Evolutionary conservation across 2,888 invertebrate species (phyloP).

Genomic region (Diachrysia chrysitis): DNA sequence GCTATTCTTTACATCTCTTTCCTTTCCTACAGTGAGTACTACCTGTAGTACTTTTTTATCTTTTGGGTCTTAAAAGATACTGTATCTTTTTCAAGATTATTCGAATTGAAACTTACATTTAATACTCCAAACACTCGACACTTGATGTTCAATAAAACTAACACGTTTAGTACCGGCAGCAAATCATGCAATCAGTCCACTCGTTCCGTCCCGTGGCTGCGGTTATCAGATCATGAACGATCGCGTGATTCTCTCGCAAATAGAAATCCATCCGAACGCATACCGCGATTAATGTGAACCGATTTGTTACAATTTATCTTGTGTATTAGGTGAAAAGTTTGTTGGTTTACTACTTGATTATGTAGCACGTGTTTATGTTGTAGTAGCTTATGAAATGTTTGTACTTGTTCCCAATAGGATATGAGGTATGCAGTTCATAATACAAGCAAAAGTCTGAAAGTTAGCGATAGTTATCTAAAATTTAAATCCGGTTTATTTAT

Average conservation of each 20-base stretch:
- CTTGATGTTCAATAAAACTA: slow-evolving; percentile 30
- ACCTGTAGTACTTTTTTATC: no score
- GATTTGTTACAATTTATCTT: slow-evolving; percentile 44
- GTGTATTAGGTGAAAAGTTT: slow-evolving; percentile 36
- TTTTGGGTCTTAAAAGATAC: no score
- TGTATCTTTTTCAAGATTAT: no score
- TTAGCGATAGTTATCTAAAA: no score
- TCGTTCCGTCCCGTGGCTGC: slow-evolving; percentile 55
- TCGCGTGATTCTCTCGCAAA: slow-evolving; percentile 66
- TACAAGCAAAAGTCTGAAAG: no score
- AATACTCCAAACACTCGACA: not conserved
- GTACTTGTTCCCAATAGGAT: not conserved
- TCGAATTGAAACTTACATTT: not conserved
- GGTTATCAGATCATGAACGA: slow-evolving; percentile 75
- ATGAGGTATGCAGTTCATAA: not conserved
- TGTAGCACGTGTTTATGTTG: not conserved
- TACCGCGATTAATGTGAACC: slow-evolving; percentile 47
- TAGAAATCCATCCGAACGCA: slow-evolving; percentile 69
- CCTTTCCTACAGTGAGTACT: no score
- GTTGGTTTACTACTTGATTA: slow-evolving; percentile 6
- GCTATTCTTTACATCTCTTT: no score
- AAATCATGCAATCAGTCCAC: slow-evolving; percentile 59
- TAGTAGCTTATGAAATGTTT: not conserved
- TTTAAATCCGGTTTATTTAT: no score
- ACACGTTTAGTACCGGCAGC: slow-evolving; percentile 41